A percentile compares a stretch with the other conserved stretches of the same genome.
These are phyloP conservation scores for Aplocera efformata DNA, from an alignment of 2,888 invertebrate genomes.

Conservation along the genomic window DNA sequence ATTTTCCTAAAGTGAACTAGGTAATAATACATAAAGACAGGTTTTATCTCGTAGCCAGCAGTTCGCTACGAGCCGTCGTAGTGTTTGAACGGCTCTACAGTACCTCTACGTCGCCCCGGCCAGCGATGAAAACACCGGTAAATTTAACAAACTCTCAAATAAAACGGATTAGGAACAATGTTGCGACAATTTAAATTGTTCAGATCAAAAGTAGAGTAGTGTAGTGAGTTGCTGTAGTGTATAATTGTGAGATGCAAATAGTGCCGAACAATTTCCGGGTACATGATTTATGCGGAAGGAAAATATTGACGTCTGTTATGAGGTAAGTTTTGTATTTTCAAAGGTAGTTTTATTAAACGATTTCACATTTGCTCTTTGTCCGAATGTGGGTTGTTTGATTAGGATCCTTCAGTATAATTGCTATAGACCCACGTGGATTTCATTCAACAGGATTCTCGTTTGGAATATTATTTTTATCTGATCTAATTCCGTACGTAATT, in stretches of 20 bases:
- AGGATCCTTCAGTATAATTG: no score
- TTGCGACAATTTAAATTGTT: slow-evolving; percentile 12
- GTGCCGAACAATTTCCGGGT: slow-evolving; percentile 9
- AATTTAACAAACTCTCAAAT: slow-evolving; percentile 29
- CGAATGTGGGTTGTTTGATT: no score
- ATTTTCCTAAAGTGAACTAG: no score
- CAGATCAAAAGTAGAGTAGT: slow-evolving; percentile 8
- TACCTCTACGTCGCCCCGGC: slow-evolving; percentile 32
- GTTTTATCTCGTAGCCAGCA: slow-evolving; percentile 30
- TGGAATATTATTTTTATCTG: no score
- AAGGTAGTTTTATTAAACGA: neutral
- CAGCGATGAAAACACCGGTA: slow-evolving; percentile 34
- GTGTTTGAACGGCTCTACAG: slow-evolving; percentile 40
- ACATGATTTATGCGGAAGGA: slow-evolving; percentile 12
- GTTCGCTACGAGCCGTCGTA: slow-evolving; percentile 54
- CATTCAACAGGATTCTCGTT: no score
- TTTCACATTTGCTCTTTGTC: neutral
- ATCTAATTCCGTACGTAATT: no score
- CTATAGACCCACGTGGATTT: no score
- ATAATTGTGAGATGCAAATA: slow-evolving; percentile 8
- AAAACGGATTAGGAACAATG: slow-evolving; percentile 9
- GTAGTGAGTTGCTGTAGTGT: neutral
- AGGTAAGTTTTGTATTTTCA: slow-evolving; percentile 10
- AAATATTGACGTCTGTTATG: slow-evolving; percentile 12
- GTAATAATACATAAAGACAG: neutral